phyloP scores from a whole-genome alignment of 2,113 vertebrate genomes.

The Garra rufa region DNA sequence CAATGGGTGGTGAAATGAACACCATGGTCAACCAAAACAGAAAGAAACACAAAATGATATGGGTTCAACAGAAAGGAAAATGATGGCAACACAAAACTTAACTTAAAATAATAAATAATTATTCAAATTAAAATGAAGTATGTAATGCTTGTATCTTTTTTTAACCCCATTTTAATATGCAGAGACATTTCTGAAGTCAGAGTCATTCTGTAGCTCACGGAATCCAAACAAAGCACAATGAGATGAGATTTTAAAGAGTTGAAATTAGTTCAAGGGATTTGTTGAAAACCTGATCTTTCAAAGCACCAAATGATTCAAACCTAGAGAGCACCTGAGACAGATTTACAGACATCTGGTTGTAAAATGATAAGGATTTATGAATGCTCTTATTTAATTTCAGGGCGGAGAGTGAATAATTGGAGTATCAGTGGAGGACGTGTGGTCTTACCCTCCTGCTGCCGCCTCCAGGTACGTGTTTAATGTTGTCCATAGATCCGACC shows the following conservation, averaged over 20 bases:
- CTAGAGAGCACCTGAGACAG: background rate
- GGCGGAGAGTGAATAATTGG: background rate
- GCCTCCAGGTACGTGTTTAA: slow-evolving; percentile 91
- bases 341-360: background rate
- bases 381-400: background rate
- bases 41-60: slow-evolving; percentile 64
- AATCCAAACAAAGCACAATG: slow-evolving; percentile 38
- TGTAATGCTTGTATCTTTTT: background rate
- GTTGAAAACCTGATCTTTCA: background rate
- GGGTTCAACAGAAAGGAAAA: slow-evolving; percentile 56
- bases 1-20: slow-evolving; percentile 61
- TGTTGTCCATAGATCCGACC: slow-evolving; percentile 93
- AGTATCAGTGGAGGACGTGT: background rate
- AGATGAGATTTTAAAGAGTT: slow-evolving; percentile 25
- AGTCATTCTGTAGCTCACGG: background rate
- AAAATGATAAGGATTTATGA: slow-evolving; percentile 8
- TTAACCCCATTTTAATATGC: background rate
- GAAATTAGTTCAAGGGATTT: slow-evolving; percentile 19
- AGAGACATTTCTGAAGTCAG: background rate
- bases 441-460: slow-evolving; percentile 87
- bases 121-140: background rate
- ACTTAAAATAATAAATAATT: slow-evolving; percentile 16
- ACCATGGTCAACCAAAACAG: slow-evolving; percentile 63
- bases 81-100: slow-evolving; percentile 21
- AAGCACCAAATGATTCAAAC: slow-evolving; percentile 7